These are phyloP conservation scores for Polydesmus complanatus DNA, from an alignment of 2,888 invertebrate genomes.

Conservation along the genomic window DNA sequence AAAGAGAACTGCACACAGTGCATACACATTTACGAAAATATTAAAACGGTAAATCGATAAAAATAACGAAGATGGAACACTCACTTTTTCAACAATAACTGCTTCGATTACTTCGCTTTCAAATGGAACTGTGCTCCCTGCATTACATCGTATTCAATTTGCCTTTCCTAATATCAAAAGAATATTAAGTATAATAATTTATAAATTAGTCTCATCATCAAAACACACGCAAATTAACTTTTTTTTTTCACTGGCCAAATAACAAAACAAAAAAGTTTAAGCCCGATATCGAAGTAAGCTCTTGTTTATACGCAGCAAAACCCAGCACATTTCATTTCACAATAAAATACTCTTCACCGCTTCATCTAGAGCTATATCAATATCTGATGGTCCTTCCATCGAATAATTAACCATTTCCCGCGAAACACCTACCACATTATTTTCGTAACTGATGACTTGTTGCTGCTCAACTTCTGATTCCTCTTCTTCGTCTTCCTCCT, in stretches of 20 bases:
- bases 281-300: not conserved
- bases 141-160: not conserved
- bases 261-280: not conserved
- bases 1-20: not conserved
- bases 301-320: not conserved
- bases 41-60: too few relatives aligned
- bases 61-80: too few relatives aligned
- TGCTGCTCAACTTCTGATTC: not conserved
- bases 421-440: not conserved
- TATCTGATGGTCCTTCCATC: constrained; percentile 12
- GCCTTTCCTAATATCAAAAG: not conserved
- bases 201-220: not conserved
- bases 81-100: too few relatives aligned
- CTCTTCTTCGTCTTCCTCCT: constrained; percentile 4
- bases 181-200: not conserved
- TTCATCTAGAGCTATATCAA: constrained; percentile 18
- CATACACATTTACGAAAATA: too few relatives aligned
- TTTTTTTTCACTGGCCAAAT: not conserved
- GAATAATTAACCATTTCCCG: not conserved
- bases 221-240: not conserved
- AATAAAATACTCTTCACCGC: constrained; percentile 18
- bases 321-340: constrained; percentile 1
- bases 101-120: not conserved
- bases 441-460: not conserved
- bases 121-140: not conserved